A percentile compares a stretch with the other conserved stretches of the same genome.
phyloP scores from a whole-genome alignment of 1,140 invertebrate species.

The Druon quercuslanigerum region DNA sequence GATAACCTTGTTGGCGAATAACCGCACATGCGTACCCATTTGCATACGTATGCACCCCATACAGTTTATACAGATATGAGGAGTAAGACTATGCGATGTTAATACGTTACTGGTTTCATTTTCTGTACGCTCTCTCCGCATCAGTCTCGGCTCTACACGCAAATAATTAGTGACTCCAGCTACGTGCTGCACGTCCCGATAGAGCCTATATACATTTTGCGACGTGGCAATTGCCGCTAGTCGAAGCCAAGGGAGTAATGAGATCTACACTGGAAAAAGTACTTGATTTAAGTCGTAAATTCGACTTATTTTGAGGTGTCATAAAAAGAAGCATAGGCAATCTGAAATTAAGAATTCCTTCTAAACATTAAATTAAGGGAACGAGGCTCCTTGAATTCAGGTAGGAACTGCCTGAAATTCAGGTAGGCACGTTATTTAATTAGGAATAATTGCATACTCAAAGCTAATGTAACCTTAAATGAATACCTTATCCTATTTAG shows the following conservation, averaged over 20 bases:
- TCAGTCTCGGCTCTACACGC: conserved; percentile 44
- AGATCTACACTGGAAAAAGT: background rate
- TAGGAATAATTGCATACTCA: no score
- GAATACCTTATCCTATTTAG: no score
- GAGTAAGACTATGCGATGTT: conserved; percentile 45
- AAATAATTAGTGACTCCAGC: conserved; percentile 57
- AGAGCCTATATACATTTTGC: background rate
- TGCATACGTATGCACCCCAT: background rate
- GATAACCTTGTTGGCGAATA: conserved; percentile 5
- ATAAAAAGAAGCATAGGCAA: no score
- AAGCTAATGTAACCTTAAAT: no score
- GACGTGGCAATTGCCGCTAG: conserved; percentile 10
- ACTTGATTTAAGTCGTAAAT: background rate
- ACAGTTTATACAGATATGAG: conserved; percentile 33
- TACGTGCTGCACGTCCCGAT: conserved; percentile 20
- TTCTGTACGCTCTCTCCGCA: conserved; percentile 43
- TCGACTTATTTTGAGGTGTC: no score
- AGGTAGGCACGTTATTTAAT: no score
- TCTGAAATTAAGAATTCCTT: no score
- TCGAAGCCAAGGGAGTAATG: conserved; percentile 9
- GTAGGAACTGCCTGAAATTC: no score
- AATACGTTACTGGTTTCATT: conserved; percentile 64
- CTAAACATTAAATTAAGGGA: no score
- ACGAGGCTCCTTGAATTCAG: no score
- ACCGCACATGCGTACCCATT: conserved; percentile 34